These are phyloP conservation scores for Scaptomyza hsui DNA, from an alignment of 1,140 invertebrate species.

Conservation along the genomic window DNA sequence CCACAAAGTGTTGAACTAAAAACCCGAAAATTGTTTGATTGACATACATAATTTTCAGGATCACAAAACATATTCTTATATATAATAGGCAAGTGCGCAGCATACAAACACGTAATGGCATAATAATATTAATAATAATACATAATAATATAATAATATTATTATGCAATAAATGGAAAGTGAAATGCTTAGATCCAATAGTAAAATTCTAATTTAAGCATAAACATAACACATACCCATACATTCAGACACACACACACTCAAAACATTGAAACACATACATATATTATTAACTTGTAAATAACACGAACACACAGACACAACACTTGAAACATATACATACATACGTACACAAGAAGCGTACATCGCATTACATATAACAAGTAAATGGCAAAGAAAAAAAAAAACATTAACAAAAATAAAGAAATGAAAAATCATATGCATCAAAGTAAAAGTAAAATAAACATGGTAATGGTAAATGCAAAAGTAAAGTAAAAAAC, in stretches of 20 bases:
- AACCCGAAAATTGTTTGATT: conserved; percentile 47
- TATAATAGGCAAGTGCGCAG: conserved; percentile 5
- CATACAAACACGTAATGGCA: conserved; percentile 21
- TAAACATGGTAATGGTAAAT: conserved; percentile 32
- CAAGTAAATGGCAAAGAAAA: conserved; percentile 59
- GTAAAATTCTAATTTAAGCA: conserved; percentile 45
- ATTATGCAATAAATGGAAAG: conserved; percentile 57
- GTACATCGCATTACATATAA: conserved; percentile 64
- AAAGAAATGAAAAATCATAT: conserved; percentile 61
- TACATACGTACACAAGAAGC: conserved; percentile 43
- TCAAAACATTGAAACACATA: conserved; percentile 8
- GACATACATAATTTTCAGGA: conserved; percentile 68
- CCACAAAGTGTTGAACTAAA: conserved; percentile 25
- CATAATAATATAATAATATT: conserved; percentile 44
- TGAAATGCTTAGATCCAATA: conserved; percentile 50
- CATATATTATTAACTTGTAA: conserved; percentile 61
- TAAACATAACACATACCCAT: conserved; percentile 29
- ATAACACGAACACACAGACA: conserved; percentile 50
- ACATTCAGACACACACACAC: conserved; percentile 14
- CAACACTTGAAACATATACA: conserved; percentile 25
- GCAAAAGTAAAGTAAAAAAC: conserved; percentile 37
- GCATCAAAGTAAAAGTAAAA: conserved; percentile 65
- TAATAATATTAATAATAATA: conserved; percentile 33
- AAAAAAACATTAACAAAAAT: conserved; percentile 26
- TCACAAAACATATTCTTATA: conserved; percentile 58